These are phyloP conservation scores for Bombus picipes DNA, from an alignment of 1,140 invertebrate genomes.

Conservation along the genomic window DNA sequence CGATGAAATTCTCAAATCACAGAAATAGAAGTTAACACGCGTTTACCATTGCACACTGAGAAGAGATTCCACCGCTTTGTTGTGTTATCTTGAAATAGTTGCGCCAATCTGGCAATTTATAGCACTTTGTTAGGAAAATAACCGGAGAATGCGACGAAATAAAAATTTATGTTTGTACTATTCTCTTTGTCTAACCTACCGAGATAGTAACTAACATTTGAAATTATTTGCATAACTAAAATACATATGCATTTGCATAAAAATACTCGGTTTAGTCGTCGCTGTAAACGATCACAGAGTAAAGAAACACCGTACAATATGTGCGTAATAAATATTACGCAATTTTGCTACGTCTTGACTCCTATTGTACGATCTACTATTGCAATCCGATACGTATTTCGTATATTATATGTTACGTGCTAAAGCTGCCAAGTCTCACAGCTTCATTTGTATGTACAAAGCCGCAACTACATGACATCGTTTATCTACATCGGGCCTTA, in stretches of 20 bases:
- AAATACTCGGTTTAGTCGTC: background rate
- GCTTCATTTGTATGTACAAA: background rate
- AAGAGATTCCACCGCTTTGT: background rate
- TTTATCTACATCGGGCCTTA: background rate
- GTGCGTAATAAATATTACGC: background rate
- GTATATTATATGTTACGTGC: background rate
- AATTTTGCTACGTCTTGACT: background rate
- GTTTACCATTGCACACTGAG: background rate
- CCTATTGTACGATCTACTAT: background rate
- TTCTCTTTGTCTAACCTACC: too few species aligned
- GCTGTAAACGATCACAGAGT: background rate
- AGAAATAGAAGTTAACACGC: background rate
- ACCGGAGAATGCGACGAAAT: background rate
- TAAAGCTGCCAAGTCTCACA: background rate
- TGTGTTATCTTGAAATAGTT: background rate
- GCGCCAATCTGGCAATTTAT: background rate
- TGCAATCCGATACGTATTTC: background rate
- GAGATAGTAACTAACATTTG: too few species aligned
- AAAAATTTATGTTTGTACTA: background rate
- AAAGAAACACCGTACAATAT: background rate
- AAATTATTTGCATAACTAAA: too few species aligned
- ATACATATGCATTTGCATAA: background rate
- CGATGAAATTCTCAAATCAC: background rate
- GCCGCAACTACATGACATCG: too few species aligned
- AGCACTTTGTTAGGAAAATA: too few species aligned